A percentile compares a stretch with the other conserved stretches of the same genome.
phyloP scores from a whole-genome alignment of 2,888 invertebrate species.

The Chrysina gloriosa region DNA sequence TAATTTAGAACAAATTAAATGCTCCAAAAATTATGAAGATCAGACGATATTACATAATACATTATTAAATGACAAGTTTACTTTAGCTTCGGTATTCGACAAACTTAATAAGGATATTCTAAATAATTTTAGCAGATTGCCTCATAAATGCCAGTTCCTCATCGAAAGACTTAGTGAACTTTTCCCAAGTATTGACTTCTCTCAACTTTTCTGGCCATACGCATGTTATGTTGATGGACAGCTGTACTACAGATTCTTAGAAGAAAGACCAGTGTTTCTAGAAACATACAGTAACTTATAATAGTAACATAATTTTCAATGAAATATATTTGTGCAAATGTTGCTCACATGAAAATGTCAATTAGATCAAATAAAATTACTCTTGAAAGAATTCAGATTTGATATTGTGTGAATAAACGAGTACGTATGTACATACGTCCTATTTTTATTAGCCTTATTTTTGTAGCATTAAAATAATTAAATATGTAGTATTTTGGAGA shows the following conservation, averaged over 20 bases:
- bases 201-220: constrained; percentile 57
- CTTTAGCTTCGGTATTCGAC: neutral
- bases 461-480: too few relatives aligned
- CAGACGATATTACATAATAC: neutral
- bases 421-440: too few relatives aligned
- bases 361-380: too few relatives aligned
- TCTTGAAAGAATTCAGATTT: too few relatives aligned
- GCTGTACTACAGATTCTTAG: constrained; percentile 59
- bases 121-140: constrained; percentile 44
- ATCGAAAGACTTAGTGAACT: constrained; percentile 54
- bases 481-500: too few relatives aligned
- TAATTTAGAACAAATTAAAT: constrained; percentile 8
- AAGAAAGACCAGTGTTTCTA: constrained; percentile 48
- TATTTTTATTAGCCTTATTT: too few relatives aligned
- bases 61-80: neutral
- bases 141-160: constrained; percentile 53
- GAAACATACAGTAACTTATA: constrained; percentile 52
- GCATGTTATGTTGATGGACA: constrained; percentile 59
- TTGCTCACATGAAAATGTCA: too few relatives aligned
- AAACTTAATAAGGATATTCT: neutral
- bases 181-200: constrained; percentile 56
- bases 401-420: too few relatives aligned
- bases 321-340: too few relatives aligned
- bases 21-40: neutral
- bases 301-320: too few relatives aligned